phyloP scores from a whole-genome alignment of 2,113 vertebrate genomes.

The Galbula dea region DNA sequence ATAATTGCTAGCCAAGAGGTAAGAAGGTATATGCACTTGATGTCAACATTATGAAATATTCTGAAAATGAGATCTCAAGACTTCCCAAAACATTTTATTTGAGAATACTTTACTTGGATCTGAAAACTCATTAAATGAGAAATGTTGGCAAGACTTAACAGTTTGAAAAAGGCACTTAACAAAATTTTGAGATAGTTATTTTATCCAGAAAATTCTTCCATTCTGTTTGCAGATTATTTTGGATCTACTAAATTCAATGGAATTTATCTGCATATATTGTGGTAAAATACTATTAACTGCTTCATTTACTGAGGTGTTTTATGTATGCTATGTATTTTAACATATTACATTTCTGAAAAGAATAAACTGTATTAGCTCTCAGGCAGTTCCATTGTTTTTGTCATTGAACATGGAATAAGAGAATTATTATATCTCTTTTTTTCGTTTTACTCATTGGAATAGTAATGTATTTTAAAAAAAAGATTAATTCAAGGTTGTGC shows the following conservation, averaged over 20 bases:
- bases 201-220: not conserved
- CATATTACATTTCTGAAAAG: not conserved
- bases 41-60: not conserved
- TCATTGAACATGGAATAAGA: not conserved
- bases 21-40: not conserved
- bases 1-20: not conserved
- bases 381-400: not conserved
- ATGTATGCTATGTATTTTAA: not conserved
- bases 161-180: not conserved
- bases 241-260: not conserved
- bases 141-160: not conserved
- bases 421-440: not conserved
- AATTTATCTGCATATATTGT: rapidly evolving
- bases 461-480: not conserved
- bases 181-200: not conserved
- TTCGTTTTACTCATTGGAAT: not conserved
- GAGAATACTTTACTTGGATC: not conserved
- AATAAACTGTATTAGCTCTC: not conserved
- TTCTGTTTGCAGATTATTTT: not conserved
- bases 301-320: not conserved
- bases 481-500: not conserved
- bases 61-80: not conserved
- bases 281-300: not conserved
- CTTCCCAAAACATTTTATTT: not conserved
- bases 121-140: not conserved